Conservation (phyloP, 2,888 invertebrate species). For the Crematogaster levior region DNA sequence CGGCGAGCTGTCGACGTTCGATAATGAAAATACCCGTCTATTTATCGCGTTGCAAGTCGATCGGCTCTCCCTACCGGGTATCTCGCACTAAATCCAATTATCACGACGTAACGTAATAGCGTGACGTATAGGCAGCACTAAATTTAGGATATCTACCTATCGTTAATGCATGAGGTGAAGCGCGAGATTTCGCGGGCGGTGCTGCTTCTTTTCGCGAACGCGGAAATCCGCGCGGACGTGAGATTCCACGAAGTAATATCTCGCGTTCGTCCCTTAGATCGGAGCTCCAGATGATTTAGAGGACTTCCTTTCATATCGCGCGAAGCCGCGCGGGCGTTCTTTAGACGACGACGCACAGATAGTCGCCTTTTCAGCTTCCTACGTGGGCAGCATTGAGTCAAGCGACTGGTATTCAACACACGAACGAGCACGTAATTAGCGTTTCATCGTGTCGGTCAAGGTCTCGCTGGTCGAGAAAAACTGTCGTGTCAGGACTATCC, state of each 20-base stretch:
- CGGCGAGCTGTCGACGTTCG: constrained; percentile 69
- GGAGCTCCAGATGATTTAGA: constrained; percentile 42
- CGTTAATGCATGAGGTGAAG: constrained; percentile 37
- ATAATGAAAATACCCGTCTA: constrained; percentile 75
- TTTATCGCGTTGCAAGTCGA: constrained; percentile 68
- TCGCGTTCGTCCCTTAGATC: not conserved
- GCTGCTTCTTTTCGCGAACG: not conserved
- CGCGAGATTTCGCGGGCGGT: constrained; percentile 25
- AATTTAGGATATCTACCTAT: constrained; percentile 52
- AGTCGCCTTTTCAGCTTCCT: constrained; percentile 22
- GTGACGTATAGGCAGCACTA: constrained; percentile 65
- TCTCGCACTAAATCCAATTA: constrained; percentile 71
- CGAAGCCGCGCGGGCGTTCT: constrained; percentile 29
- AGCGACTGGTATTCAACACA: constrained; percentile 39
- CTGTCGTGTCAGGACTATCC: constrained; percentile 30
- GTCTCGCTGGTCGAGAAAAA: constrained; percentile 34
- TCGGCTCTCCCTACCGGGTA: constrained; percentile 33
- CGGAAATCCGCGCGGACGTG: constrained; percentile 26
- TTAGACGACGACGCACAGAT: constrained; percentile 1
- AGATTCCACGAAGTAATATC: constrained; percentile 6
- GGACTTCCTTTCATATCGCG: constrained; percentile 32
- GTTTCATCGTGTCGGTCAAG: constrained; percentile 43
- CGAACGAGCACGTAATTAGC: constrained; percentile 52
- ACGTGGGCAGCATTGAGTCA: constrained; percentile 39
- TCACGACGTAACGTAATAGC: constrained; percentile 58